These are phyloP conservation scores for Rhynchonycteris naso DNA, from an alignment of 2,797 vertebrate genomes.

Conservation along the genomic window DNA sequence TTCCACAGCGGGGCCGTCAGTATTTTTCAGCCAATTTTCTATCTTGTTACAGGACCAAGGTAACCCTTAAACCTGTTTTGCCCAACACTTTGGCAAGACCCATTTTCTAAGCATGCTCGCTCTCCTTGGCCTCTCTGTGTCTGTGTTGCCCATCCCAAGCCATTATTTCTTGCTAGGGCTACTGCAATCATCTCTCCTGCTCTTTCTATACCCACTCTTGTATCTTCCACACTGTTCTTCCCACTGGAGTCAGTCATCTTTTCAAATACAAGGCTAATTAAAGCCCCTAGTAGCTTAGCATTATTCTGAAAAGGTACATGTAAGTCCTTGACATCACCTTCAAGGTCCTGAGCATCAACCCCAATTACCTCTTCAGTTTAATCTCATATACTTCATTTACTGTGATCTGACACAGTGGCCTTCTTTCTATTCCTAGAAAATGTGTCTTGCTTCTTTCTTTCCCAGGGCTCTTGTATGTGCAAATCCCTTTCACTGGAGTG, in stretches of 20 bases:
- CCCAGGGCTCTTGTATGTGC: not conserved
- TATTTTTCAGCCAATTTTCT: not conserved
- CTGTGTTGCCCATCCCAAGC: not conserved
- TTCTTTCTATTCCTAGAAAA: not conserved
- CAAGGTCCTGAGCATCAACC: not conserved
- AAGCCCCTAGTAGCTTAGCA: not conserved
- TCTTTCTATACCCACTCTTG: not conserved
- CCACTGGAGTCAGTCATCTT: not conserved
- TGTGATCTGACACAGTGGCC: not conserved
- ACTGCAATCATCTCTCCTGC: not conserved
- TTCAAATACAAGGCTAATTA: not conserved
- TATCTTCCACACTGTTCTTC: not conserved
- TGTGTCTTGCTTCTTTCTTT: not conserved
- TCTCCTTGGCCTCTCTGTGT: not conserved
- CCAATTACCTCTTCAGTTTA: not conserved
- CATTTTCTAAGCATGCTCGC: not conserved
- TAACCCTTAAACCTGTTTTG: not conserved
- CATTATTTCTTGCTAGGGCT: not conserved
- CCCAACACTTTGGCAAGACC: not conserved
- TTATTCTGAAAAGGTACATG: not conserved
- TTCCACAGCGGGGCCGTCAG: not conserved
- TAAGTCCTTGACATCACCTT: not conserved
- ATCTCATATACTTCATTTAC: not conserved
- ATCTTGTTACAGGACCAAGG: not conserved
- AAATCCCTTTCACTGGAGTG: not conserved